These are phyloP conservation scores for Arge pagana DNA, from an alignment of 2,888 invertebrate genomes.

Conservation along the genomic window DNA sequence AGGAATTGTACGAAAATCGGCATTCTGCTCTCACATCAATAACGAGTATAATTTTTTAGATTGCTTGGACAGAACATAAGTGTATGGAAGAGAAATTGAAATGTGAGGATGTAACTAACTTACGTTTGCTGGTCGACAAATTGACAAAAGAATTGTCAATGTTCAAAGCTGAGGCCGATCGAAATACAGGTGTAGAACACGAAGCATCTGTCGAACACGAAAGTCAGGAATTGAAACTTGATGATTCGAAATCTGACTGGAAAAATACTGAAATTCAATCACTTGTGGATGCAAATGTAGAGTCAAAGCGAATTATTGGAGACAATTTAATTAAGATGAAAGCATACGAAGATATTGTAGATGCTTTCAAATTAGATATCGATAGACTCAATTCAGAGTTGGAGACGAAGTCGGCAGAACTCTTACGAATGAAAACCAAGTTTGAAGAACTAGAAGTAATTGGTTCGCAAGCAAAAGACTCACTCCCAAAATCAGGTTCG, in stretches of 20 bases:
- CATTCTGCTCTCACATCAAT: too few relatives aligned
- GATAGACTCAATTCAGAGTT: conserved; percentile 31
- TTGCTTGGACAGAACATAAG: conserved; percentile 8
- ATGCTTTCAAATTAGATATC: conserved; percentile 55
- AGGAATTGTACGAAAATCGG: conserved; percentile 9
- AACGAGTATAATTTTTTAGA: conserved; percentile 1
- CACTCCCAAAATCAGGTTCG: conserved; percentile 23
- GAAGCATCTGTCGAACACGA: neutral
- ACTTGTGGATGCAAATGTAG: conserved; percentile 8
- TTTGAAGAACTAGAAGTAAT: conserved; percentile 28
- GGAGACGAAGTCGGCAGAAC: conserved; percentile 17
- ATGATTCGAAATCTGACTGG: neutral
- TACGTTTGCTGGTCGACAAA: conserved; percentile 13
- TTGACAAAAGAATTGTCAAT: conserved; percentile 9
- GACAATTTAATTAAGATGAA: conserved; percentile 9
- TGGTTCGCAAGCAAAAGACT: too few relatives aligned
- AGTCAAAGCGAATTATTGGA: conserved; percentile 4
- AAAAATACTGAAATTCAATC: neutral
- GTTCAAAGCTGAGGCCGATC: conserved; percentile 1
- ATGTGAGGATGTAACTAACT: conserved; percentile 3
- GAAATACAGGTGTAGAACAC: neutral
- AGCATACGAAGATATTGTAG: conserved; percentile 38
- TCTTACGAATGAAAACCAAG: conserved; percentile 24
- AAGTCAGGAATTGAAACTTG: conserved; percentile 9
- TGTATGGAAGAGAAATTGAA: conserved; percentile 12